Percentiles rank a stretch among this genome's conserved stretches.
Evolutionary conservation across 2,888 invertebrate genomes (phyloP).

Genomic region (Meiosimyza decipiens): DNA sequence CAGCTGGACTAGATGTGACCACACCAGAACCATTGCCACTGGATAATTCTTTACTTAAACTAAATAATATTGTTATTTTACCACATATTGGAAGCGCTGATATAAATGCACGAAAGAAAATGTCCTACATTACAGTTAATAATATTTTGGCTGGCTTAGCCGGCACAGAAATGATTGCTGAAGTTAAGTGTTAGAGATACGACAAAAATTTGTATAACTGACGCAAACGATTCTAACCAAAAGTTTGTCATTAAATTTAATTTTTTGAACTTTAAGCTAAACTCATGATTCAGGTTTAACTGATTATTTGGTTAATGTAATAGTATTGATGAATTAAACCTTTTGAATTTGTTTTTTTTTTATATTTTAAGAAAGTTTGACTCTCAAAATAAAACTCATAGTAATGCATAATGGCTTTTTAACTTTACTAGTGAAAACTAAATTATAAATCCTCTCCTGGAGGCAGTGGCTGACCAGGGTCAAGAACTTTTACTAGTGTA

Average conservation of each 20-base stretch:
- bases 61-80: slow-evolving; percentile 81
- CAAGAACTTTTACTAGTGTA: slow-evolving; percentile 39
- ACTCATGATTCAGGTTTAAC: not conserved
- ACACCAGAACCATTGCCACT: slow-evolving; percentile 90
- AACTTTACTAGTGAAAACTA: not conserved
- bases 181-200: slow-evolving; percentile 60
- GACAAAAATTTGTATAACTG: not conserved
- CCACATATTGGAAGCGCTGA: slow-evolving; percentile 98
- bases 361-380: too few relatives aligned
- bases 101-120: too few relatives aligned
- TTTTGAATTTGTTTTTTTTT: too few relatives aligned
- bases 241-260: not conserved
- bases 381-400: too few relatives aligned
- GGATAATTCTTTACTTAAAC: slow-evolving; percentile 77
- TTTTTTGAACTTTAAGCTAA: not conserved
- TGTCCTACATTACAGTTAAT: slow-evolving; percentile 84
- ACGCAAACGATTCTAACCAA: too few relatives aligned
- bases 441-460: slow-evolving; percentile 62
- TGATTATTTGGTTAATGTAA: not conserved
- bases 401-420: too few relatives aligned
- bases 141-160: slow-evolving; percentile 86
- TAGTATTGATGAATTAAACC: too few relatives aligned
- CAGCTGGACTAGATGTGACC: slow-evolving; percentile 92
- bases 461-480: slow-evolving; percentile 61
- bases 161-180: slow-evolving; percentile 77